Conservation (phyloP, 1,140 invertebrate genomes). For the Amyelois transitella region DNA sequence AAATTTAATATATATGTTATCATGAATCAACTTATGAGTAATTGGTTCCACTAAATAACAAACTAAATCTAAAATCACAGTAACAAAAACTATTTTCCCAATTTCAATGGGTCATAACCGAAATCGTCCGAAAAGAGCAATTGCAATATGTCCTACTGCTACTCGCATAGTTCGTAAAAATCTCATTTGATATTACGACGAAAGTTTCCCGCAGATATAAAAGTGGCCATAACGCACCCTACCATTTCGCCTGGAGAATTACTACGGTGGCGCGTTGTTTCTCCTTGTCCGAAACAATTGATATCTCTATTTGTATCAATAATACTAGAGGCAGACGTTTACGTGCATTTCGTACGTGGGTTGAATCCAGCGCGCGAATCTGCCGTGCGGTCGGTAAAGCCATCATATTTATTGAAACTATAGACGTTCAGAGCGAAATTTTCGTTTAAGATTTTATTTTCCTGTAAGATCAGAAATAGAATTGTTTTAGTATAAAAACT, state of each 20-base stretch:
- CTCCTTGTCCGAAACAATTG: conserved; percentile 68
- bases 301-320: conserved; percentile 74
- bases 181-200: conserved; percentile 24
- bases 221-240: conserved; percentile 31
- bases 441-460: conserved; percentile 13
- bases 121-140: conserved; percentile 20
- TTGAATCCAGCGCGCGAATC: conserved; percentile 41
- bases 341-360: conserved; percentile 63
- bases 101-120: background rate
- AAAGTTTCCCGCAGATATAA: conserved; percentile 32
- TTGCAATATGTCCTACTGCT: conserved; percentile 22
- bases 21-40: too few relatives aligned
- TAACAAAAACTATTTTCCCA: conserved; percentile 18
- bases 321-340: conserved; percentile 61
- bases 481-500: too few relatives aligned
- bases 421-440: conserved; percentile 16
- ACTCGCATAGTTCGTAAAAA: conserved; percentile 28
- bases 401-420: conserved; percentile 48
- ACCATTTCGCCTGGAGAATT: conserved; percentile 36
- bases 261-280: conserved; percentile 49
- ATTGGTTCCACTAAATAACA: too few relatives aligned
- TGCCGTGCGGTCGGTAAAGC: conserved; percentile 21
- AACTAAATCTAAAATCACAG: conserved; percentile 28
- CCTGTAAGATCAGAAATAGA: background rate
- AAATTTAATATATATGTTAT: too few relatives aligned